Base-by-base conservation (phyloP, 2,113 vertebrate species). In the Cyprichromis sp. region DNA sequence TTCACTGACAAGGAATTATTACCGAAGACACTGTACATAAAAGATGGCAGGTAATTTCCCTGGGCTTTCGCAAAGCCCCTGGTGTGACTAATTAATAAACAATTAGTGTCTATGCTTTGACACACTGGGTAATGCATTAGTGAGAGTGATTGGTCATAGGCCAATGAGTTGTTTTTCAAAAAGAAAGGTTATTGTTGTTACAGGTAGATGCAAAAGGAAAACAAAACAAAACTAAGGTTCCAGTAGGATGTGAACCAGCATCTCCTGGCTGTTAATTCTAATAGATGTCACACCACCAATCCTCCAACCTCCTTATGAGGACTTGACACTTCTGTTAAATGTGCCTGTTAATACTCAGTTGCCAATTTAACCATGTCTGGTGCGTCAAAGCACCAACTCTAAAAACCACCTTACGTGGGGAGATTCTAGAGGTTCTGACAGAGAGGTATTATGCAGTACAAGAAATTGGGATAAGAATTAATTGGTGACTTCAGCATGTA, bases 1-100 rank as follows among this genome's bases (percentile, higher is more conserved):
- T 99, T 98, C 52, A 97, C 97, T 38, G 99, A 99, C 92, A 98
- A 97, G 94, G 98, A 99, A 29, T 97, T 99, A 53, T 94, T 99
- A 73, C 95, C 97, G 61, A 98, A 97, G 96, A 98, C 98, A 3
- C 89, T 98, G 2, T 96, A 94, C 90, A 96, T 96, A 78, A 98
- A 96, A 87, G 98, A 99, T 90, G 97, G 96, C 95, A 99, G 98
- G 98, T 99, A 95, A 89, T 76, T 76, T 78, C 71, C 24, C 16
- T 17, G 14, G 68, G 38, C 68, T 45, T 47, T 76, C 0, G 6
- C 71, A 76, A 78, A 50, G 6, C 42, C 24, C 9, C 16, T n/a
- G 45, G 42, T n/a, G 71, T 78, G 71, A 11, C 24, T 78, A 50
- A 78, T 52, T 52, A 52, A 52, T 52, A 11, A 19, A 52, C 42